Percentiles rank a stretch among this genome's conserved stretches.
Conservation (phyloP, 2,888 invertebrate species). For the Cephus sareptanus region DNA sequence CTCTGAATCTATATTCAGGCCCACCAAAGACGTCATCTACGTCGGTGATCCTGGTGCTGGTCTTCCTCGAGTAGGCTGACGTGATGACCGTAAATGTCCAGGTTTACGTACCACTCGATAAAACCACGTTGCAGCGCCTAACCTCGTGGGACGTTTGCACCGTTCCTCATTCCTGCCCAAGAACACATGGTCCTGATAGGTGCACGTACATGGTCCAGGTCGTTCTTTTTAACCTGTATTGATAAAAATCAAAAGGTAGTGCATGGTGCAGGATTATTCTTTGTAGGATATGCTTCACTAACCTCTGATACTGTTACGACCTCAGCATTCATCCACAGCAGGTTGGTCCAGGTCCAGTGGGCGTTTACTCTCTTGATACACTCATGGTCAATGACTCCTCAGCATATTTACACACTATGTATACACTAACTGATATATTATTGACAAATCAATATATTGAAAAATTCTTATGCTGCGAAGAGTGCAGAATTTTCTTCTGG, state of each 20-base stretch:
- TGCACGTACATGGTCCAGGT: not conserved
- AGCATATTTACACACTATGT: not conserved
- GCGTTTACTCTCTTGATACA: slow-evolving; percentile 23
- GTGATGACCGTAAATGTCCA: slow-evolving; percentile 1
- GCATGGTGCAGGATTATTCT: not conserved
- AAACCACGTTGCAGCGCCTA: not conserved
- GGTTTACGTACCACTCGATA: not conserved
- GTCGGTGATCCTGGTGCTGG: not conserved
- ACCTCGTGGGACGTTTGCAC: slow-evolving; percentile 1
- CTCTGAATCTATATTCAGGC: not conserved
- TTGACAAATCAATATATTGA: not conserved
- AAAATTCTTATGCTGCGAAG: not conserved
- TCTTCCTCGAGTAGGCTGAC: not conserved
- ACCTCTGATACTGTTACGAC: not conserved
- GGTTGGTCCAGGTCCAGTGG: slow-evolving; percentile 24
- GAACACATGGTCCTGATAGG: not conserved
- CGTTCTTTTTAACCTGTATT: not conserved
- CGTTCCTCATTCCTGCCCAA: slow-evolving; percentile 8
- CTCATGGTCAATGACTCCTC: slow-evolving; percentile 49
- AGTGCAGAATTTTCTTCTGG: not conserved
- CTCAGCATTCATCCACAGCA: slow-evolving; percentile 15
- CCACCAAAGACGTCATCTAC: not conserved
- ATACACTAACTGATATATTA: not conserved
- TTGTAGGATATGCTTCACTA: not conserved
- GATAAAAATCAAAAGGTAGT: not conserved